Percentiles rank a stretch among this genome's conserved stretches.
Evolutionary conservation across 2,888 invertebrate genomes (phyloP).

Genomic region (Heliconius sara): DNA sequence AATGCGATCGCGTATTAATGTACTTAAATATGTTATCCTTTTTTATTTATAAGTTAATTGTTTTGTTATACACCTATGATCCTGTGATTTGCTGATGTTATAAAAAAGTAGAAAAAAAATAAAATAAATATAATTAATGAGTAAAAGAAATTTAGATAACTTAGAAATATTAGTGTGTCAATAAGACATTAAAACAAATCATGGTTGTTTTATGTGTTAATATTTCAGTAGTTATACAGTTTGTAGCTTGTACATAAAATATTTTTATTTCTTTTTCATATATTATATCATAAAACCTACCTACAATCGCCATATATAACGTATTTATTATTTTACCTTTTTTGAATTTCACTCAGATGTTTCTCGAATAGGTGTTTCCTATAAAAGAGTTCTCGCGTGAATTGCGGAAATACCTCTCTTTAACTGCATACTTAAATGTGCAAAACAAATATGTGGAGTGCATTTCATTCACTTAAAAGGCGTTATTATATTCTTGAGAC

Average conservation of each 20-base stretch:
- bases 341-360: neutral
- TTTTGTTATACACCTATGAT: too few relatives aligned
- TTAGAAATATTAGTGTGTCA: too few relatives aligned
- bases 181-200: too few relatives aligned
- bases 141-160: too few relatives aligned
- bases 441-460: conserved; percentile 11
- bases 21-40: too few relatives aligned
- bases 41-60: too few relatives aligned
- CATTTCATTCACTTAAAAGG: conserved; percentile 22
- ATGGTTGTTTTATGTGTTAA: too few relatives aligned
- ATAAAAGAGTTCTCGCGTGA: neutral
- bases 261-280: neutral
- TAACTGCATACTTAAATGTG: conserved; percentile 1
- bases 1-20: too few relatives aligned
- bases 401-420: conserved; percentile 11
- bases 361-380: neutral
- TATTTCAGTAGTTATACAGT: too few relatives aligned
- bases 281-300: neutral
- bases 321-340: neutral
- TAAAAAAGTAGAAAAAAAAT: too few relatives aligned
- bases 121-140: too few relatives aligned
- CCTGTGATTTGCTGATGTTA: too few relatives aligned
- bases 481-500: conserved; percentile 19
- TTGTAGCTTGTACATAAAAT: neutral
- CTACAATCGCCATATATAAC: neutral